Conservation (phyloP, 2,113 vertebrate species). For the Myocastor coypus region DNA sequence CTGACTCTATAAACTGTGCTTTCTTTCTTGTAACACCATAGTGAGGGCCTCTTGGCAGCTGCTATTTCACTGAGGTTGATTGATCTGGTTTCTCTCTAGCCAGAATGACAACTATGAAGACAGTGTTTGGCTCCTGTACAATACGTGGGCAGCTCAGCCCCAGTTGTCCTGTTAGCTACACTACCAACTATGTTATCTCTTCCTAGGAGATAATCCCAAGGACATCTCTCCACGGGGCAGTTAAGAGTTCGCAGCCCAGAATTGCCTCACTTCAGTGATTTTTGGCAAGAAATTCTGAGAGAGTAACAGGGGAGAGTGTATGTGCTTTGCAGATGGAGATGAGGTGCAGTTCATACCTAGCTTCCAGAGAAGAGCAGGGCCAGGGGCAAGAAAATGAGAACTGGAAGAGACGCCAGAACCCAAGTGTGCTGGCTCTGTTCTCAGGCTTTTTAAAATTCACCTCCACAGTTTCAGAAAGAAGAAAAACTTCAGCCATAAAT, state of each 20-base stretch:
- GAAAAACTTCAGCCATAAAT: conserved; percentile 65
- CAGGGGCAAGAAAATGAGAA: background rate
- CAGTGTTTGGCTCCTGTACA: background rate
- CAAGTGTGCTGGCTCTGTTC: background rate
- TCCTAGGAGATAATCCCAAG: background rate
- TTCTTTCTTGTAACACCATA: background rate
- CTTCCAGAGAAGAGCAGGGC: conserved; percentile 39
- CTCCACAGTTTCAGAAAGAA: conserved; percentile 67
- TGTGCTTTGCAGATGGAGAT: background rate
- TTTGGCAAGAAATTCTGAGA: conserved; percentile 25
- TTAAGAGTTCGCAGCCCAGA: background rate
- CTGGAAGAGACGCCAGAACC: conserved; percentile 48
- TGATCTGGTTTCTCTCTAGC: conserved; percentile 2
- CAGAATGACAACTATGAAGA: conserved; percentile 3
- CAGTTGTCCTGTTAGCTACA: background rate
- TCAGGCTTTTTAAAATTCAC: conserved; percentile 72
- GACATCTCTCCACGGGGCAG: background rate
- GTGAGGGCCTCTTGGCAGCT: background rate
- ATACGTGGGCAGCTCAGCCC: background rate
- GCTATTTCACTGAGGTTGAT: background rate
- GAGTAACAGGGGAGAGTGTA: background rate
- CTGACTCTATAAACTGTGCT: background rate
- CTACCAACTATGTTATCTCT: background rate
- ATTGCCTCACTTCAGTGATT: conserved; percentile 17
- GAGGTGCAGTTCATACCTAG: background rate